Evolutionary conservation across 1,140 invertebrate species (phyloP).

Genomic region (Eciton burchellii): DNA sequence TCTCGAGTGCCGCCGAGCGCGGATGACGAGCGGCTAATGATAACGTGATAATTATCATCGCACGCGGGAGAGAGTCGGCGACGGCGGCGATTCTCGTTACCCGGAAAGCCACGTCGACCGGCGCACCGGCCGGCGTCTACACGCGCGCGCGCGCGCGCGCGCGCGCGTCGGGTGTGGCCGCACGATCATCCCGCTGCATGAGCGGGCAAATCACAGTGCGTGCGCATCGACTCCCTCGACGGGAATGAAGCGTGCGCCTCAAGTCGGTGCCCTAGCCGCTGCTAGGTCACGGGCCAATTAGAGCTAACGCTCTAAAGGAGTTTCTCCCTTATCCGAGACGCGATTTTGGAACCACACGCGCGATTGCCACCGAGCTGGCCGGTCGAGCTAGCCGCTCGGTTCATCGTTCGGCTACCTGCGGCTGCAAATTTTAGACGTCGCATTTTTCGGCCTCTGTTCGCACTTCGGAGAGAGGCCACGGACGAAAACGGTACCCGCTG

Average conservation of each 20-base stretch:
- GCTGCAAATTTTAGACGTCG: conserved; percentile 16
- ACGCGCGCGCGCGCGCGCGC: background rate
- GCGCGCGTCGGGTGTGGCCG: conserved; percentile 34
- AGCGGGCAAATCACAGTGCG: conserved; percentile 35
- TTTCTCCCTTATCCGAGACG: background rate
- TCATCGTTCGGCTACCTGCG: background rate
- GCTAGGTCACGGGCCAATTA: conserved; percentile 7
- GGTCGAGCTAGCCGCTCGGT: background rate
- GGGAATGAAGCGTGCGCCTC: conserved; percentile 20
- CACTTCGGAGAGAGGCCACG: conserved; percentile 60
- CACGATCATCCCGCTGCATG: conserved; percentile 68
- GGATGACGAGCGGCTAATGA: conserved; percentile 64
- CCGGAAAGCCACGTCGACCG: conserved; percentile 34
- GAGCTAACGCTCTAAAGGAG: background rate
- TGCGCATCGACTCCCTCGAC: conserved; percentile 16
- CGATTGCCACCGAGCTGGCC: conserved; percentile 21
- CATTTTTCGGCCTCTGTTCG: background rate
- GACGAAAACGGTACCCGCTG: conserved; percentile 67
- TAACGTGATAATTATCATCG: conserved; percentile 72
- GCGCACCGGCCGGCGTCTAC: too few species aligned
- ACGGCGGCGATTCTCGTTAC: background rate
- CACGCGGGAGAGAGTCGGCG: conserved; percentile 5
- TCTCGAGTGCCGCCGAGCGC: conserved; percentile 4
- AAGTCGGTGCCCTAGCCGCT: background rate
- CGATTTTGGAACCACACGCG: conserved; percentile 19